Evolutionary conservation across 1,140 invertebrate species (phyloP).

Genomic region (Drosophila navojoa): DNA sequence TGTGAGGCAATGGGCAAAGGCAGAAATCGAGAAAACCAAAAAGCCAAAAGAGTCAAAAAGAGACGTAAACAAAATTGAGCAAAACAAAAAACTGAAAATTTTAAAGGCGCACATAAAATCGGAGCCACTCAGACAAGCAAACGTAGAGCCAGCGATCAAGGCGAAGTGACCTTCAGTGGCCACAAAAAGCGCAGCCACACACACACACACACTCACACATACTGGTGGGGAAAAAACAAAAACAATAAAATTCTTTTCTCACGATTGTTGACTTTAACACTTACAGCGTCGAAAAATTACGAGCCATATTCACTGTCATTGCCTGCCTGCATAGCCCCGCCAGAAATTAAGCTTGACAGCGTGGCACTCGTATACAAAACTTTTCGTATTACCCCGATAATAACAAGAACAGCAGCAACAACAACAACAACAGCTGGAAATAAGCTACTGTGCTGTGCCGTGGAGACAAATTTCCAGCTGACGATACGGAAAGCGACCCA

Average conservation of each 20-base stretch:
- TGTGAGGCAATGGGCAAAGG: constrained; percentile 56
- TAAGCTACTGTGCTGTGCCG: constrained; percentile 60
- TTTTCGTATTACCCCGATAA: constrained; percentile 18
- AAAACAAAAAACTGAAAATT: constrained; percentile 24
- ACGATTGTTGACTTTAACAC: constrained; percentile 82
- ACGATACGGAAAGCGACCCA: constrained; percentile 29
- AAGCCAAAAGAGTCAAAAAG: constrained; percentile 47
- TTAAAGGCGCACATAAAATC: constrained; percentile 68
- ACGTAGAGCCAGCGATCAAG: constrained; percentile 49
- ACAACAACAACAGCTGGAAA: constrained; percentile 51
- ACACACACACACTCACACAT: constrained; percentile 23
- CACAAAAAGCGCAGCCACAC: constrained; percentile 63
- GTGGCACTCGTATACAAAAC: constrained; percentile 33
- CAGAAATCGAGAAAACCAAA: constrained; percentile 31
- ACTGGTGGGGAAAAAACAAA: constrained; percentile 42
- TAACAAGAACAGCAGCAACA: constrained; percentile 22
- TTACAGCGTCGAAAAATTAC: constrained; percentile 68
- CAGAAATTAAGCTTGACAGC: constrained; percentile 54
- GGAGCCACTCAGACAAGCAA: constrained; percentile 60
- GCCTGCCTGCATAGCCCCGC: constrained; percentile 49
- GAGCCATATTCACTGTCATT: constrained; percentile 65
- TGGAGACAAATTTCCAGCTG: constrained; percentile 60
- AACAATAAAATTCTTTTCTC: constrained; percentile 83
- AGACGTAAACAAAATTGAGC: constrained; percentile 59
- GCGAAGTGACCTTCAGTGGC: constrained; percentile 69